Evolutionary conservation across 2,888 invertebrate genomes (phyloP), one percentile per base, ranked within the genome.

Genomic region (Pseudeuparius sepicola): DNA sequence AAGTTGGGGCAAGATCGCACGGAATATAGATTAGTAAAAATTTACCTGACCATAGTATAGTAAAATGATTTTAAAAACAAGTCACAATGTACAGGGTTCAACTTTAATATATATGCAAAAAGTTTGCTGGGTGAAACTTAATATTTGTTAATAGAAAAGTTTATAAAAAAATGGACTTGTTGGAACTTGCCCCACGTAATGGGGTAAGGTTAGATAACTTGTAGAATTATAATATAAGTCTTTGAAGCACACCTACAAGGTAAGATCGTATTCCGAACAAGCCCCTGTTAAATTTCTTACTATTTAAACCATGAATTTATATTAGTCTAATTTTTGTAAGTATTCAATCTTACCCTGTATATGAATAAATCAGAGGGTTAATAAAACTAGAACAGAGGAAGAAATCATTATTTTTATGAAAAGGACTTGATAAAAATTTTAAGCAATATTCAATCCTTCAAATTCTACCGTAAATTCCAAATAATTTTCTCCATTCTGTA

Each of bases 381-480:
- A n/a, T n/a, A n/a, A n/a, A n/a, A 9, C 26, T 9, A 6, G 26
- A 25, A 25, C 26, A 30, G 16, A 30, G 16, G n/a, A 15, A 20
- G 7, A 20, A 20, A 20, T 20, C 20, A 7, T 20, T 20, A 20
- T 20, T 20, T 20, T 20, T 20, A 20, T 20, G 20, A 20, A 20
- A 20, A 20, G n/a, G 7, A 20, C n/a, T n/a, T n/a, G n/a, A n/a
- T n/a, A 27, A 11, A 7, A n/a, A n/a, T n/a, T n/a, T 15, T 15
- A 30, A 14, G 17, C 4, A 34, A 34, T 30, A 34, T 34, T 34
- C 17, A 34, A 34, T 34, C 15, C 16, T 3, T 9, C 10, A 13
- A 34, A 31, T 34, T 34, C 28, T 34, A 26, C 26, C 11, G 14
- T 29, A 14, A 34, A 34, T 15, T 34, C 4, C 23, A 31, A 31